Conservation (phyloP, 2,113 vertebrate species). For the Miniopterus natalensis region DNA sequence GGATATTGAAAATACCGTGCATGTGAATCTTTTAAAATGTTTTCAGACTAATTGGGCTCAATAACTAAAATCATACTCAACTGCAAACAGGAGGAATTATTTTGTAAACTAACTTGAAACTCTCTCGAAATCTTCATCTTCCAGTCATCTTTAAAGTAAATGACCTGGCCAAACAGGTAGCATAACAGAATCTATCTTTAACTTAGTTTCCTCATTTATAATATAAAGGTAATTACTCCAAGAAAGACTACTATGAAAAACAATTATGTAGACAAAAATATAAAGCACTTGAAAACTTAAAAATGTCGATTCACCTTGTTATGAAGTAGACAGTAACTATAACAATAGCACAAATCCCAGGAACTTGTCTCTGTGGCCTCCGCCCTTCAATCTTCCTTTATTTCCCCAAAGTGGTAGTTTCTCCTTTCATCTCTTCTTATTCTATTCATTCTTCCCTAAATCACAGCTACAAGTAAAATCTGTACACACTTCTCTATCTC, state of each 20-base stretch:
- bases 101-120: slow-evolving; percentile 24
- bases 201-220: not conserved
- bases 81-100: not conserved
- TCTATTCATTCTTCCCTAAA: not conserved
- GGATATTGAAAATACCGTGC: not conserved
- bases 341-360: not conserved
- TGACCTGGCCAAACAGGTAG: not conserved
- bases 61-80: slow-evolving; percentile 32
- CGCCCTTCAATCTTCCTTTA: not conserved
- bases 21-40: not conserved
- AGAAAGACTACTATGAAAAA: not conserved
- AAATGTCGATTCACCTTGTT: not conserved
- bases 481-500: not conserved
- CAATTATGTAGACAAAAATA: not conserved
- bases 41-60: not conserved
- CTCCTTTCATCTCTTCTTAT: not conserved
- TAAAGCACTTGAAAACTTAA: not conserved
- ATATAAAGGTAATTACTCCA: not conserved
- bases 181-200: not conserved
- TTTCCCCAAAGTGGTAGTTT: not conserved
- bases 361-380: not conserved
- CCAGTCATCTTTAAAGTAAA: not conserved
- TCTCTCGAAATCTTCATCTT: not conserved
- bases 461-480: not conserved
- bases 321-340: not conserved